Evolutionary conservation across 2,888 invertebrate genomes (phyloP), one percentile per base, ranked within the genome.

Genomic region (Cistogaster globosa): DNA sequence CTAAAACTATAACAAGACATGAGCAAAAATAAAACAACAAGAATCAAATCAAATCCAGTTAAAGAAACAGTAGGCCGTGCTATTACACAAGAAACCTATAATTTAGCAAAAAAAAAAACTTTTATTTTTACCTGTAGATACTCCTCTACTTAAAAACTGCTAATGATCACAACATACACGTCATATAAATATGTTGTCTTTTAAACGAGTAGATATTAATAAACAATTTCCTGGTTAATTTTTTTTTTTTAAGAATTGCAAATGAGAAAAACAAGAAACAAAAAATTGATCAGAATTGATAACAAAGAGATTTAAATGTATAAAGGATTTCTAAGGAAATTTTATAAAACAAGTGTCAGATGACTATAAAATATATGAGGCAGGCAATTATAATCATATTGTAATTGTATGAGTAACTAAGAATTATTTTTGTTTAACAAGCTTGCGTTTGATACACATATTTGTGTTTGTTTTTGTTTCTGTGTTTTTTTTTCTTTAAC

Each of bases 281-380:
- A 18, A 12, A 20, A 65, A 48, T 20, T 6, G 22, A 62, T 63
- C 36, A 18, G 36, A 45, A 62, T 62, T 75, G 68, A 75, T 57
- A 81, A 81, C 74, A 69, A 79, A 80, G 42, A 65, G 67, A 48
- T 18, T 57, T 58, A 18, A 58, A 74, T 60, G 38, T 32, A 63
- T 18, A 65, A 82, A 84, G 67, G 57, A 84, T 81, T 84, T 81
- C 77, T 62, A 74, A 81, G 71, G 83, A 84, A 76, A 76, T 32
- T 60, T 42, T 38, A 74, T 55, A 42, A 76, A 53, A 53, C n/a
- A 60, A 68, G 18, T 18, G 22, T 51, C n/a, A 32, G 18, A 42
- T 18, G 48, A 79, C 36, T 26, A 62, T 38, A 14, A 72, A 18
- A 72, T 65, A 72, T 63, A 9, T 38, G 42, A 51, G 18, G n/a